These are phyloP conservation scores for Scaptomyza reducta DNA, from an alignment of 2,888 invertebrate genomes.

Conservation along the genomic window DNA sequence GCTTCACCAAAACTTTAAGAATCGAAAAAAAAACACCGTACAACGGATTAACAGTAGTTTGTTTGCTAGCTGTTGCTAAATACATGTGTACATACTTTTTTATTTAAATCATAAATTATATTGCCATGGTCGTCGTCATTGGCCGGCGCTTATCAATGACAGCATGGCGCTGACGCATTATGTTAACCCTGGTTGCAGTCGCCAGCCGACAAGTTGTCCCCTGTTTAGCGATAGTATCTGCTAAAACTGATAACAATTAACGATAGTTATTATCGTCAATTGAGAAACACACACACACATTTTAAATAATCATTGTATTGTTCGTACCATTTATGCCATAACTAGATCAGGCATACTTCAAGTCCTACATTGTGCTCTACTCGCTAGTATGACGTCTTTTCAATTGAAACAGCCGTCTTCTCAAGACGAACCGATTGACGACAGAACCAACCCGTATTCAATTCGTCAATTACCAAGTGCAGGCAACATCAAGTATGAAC, in stretches of 20 bases:
- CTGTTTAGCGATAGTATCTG: constrained; percentile 26
- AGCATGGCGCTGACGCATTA: constrained; percentile 62
- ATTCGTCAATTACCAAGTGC: constrained; percentile 61
- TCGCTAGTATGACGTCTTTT: constrained; percentile 44
- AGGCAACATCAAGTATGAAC: constrained; percentile 3
- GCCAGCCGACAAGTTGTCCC: constrained; percentile 40
- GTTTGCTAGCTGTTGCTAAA: background rate
- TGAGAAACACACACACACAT: constrained; percentile 48
- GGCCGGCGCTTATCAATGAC: constrained; percentile 46
- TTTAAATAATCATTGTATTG: constrained; percentile 20
- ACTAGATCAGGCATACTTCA: constrained; percentile 42
- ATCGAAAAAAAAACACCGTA: constrained; percentile 14
- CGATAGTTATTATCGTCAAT: constrained; percentile 71
- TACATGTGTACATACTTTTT: constrained; percentile 4
- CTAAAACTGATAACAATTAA: constrained; percentile 62
- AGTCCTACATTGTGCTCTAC: constrained; percentile 38
- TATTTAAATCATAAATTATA: constrained; percentile 37
- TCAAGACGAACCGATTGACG: constrained; percentile 58
- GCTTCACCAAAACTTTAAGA: constrained; percentile 39
- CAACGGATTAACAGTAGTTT: constrained; percentile 13
- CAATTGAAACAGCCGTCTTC: constrained; percentile 35
- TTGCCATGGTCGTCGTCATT: constrained; percentile 29
- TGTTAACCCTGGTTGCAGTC: constrained; percentile 29
- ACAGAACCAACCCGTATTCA: constrained; percentile 37
- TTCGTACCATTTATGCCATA: constrained; percentile 36